Base-by-base conservation (phyloP, 2,888 invertebrate genomes). In the Rotaria magnacalcarata region DNA sequence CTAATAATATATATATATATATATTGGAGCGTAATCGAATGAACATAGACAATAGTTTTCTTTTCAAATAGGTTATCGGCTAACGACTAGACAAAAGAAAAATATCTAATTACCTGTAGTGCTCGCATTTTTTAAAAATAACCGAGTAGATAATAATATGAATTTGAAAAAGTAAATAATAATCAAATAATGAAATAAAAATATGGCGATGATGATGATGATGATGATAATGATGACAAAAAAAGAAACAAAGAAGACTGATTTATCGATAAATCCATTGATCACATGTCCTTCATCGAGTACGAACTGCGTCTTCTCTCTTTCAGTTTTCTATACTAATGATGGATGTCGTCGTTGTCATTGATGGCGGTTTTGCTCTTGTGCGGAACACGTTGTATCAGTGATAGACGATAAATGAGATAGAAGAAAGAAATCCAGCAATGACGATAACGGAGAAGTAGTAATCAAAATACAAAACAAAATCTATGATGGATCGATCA, bases 401-500 rank as follows among this genome's bases (percentile, higher is more conserved):
- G 67, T 67, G 34, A 67, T 67, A 67, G 16, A 7, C 67, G 67
- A 67, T 67, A 67, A 67, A 67, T 41, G 5, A 67, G 11, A 67
- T 41, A 7, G 34, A 41, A 41, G 67, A 67, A 19, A 34, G 27
- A 67, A 27, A 41, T 67, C 34, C 14, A 67, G 67, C 67, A 41
- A 67, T 34, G 67, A 41, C 16, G 34, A 67, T 16, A 41, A 67
- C 67, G 34, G 67, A 67, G 34, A 67, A 34, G 27, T 41, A 67
- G 19, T 67, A 67, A 67, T 67, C 19, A 67, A 34, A 67, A 67
- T 67, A 67, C 34, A 34, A 34, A 34, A 52, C 4, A 67, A 41
- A n/a, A 11, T 67, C 34, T 34, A 67, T 67, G 67, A 67, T 67
- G 34, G 67, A 67, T 34, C 67, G 67, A 67, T 67, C 67, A 67